phyloP scores from a whole-genome alignment of 2,797 vertebrate species.

The Acanthopagrus latus region DNA sequence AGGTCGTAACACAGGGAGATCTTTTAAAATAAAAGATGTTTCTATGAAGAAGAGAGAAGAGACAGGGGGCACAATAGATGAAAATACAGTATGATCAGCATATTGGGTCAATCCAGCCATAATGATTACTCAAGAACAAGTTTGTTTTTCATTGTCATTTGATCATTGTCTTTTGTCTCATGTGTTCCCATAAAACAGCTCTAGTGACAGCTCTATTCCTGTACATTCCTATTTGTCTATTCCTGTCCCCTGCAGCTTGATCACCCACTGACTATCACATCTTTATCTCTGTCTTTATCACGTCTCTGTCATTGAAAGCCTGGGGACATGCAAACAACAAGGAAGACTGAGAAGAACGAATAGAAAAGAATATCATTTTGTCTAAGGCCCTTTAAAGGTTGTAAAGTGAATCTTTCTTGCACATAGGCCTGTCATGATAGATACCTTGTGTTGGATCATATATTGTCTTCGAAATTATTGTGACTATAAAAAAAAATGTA shows the following conservation, averaged over 20 bases:
- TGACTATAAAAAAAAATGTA: too few relatives aligned
- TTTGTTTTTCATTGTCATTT: conserved; percentile 21
- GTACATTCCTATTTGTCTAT: conserved; percentile 15
- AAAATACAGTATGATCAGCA: conserved; percentile 12
- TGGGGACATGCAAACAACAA: conserved; percentile 1
- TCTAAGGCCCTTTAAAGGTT: not conserved
- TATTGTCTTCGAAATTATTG: too few relatives aligned
- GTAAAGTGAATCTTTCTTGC: conserved; percentile 1
- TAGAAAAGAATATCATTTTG: conserved; percentile 2
- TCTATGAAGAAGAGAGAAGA: not conserved
- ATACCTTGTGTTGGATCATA: too few relatives aligned
- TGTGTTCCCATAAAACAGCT: conserved; percentile 29
- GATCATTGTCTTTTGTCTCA: not conserved
- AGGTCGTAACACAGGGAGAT: conserved; percentile 3
- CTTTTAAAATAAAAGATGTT: not conserved
- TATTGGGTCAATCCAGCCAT: conserved; percentile 5
- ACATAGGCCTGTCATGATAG: too few relatives aligned
- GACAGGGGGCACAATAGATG: not conserved
- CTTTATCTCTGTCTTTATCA: conserved; percentile 28
- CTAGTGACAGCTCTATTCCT: conserved; percentile 31
- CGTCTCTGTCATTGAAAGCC: conserved; percentile 21
- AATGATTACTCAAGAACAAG: not conserved
- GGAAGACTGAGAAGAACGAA: conserved; percentile 2
- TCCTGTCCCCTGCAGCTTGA: conserved; percentile 16
- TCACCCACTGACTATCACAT: conserved; percentile 19